A percentile compares a stretch with the other conserved stretches of the same genome.
phyloP scores from a whole-genome alignment of 2,888 invertebrate genomes.

The Lumbricus terrestris region DNA sequence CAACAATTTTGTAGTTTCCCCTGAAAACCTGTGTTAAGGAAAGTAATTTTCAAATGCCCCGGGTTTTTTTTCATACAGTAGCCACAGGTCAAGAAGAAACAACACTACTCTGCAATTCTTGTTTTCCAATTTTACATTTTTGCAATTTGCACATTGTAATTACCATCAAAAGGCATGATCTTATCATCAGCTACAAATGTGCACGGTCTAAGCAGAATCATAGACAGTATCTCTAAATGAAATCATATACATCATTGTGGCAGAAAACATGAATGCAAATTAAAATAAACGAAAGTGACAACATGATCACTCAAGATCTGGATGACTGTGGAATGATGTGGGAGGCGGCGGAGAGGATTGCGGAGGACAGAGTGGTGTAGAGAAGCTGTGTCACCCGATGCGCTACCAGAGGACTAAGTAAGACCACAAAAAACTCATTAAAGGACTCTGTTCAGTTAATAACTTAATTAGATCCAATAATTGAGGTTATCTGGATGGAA shows the following conservation, averaged over 20 bases:
- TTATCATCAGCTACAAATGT: no score
- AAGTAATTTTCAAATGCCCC: neutral
- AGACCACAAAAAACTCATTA: no score
- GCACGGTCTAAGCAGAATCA: no score
- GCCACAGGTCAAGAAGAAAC: neutral
- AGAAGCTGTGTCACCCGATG: no score
- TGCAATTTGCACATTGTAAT: no score
- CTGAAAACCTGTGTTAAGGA: conserved; percentile 38
- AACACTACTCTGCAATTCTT: neutral
- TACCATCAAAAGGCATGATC: no score
- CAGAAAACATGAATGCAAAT: neutral
- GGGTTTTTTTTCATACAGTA: neutral
- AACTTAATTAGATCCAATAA: neutral
- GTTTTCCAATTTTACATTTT: neutral
- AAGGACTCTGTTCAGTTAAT: neutral
- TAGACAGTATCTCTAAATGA: no score
- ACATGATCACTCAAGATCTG: no score
- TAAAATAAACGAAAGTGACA: neutral
- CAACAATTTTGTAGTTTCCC: conserved; percentile 82
- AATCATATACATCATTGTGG: neutral
- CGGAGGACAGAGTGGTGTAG: no score
- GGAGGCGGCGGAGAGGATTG: no score
- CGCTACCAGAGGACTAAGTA: no score
- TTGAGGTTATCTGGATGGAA: neutral
- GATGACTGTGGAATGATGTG: no score